A percentile compares a stretch with the other conserved stretches of the same genome.
Evolutionary conservation across 2,888 invertebrate genomes (phyloP).

Genomic region (Eilema griseolum): DNA sequence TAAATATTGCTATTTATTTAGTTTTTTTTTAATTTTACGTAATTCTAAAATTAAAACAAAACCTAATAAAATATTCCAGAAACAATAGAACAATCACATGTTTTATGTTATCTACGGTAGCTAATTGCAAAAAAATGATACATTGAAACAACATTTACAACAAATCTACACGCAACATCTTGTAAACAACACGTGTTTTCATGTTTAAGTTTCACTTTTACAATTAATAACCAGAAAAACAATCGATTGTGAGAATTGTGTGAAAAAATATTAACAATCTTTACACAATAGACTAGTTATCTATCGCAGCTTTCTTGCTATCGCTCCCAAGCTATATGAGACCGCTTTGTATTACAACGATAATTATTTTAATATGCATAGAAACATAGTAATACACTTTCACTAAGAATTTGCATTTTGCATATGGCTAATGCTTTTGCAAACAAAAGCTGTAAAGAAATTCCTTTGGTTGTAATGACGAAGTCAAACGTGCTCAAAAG

Average conservation of each 20-base stretch:
- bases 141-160: constrained; percentile 12
- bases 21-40: too few relatives aligned
- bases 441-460: constrained; percentile 29
- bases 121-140: neutral
- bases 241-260: constrained; percentile 51
- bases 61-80: neutral
- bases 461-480: constrained; percentile 25
- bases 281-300: constrained; percentile 45
- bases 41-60: constrained; percentile 10
- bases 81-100: neutral
- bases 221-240: constrained; percentile 43
- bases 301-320: constrained; percentile 55
- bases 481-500: neutral
- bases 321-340: constrained; percentile 58
- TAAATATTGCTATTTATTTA: neutral
- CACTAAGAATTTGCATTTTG: constrained; percentile 75
- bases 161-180: constrained; percentile 34
- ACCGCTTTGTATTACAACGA: constrained; percentile 57
- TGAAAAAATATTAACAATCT: constrained; percentile 41
- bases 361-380: constrained; percentile 73
- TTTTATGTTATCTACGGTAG: neutral
- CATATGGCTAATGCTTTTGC: constrained; percentile 33
- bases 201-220: constrained; percentile 47
- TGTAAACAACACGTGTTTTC: constrained; percentile 37
- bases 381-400: constrained; percentile 69